Conservation (phyloP, 2,888 invertebrate species). For the Malacosoma neustria region DNA sequence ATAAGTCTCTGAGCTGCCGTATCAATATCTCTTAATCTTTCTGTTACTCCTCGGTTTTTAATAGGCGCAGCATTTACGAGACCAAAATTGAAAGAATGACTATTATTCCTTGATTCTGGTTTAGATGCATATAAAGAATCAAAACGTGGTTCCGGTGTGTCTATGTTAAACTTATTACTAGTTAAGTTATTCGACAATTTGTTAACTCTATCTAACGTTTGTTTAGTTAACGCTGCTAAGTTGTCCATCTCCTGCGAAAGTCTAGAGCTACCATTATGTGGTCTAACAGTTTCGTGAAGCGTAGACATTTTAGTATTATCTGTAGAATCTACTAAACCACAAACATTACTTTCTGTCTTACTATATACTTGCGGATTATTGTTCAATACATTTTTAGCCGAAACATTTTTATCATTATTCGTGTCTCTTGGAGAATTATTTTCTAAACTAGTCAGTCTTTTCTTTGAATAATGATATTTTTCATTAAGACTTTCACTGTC, state of each 20-base stretch:
- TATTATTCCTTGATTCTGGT: slow-evolving; percentile 45
- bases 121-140: slow-evolving; percentile 50
- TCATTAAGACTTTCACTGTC: slow-evolving; percentile 65
- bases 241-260: slow-evolving; percentile 77
- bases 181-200: slow-evolving; percentile 74
- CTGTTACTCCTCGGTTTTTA: slow-evolving; percentile 55
- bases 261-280: slow-evolving; percentile 51
- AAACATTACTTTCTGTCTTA: slow-evolving; percentile 35
- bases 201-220: slow-evolving; percentile 80
- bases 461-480: slow-evolving; percentile 72
- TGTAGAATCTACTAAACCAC: slow-evolving; percentile 36
- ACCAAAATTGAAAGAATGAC: slow-evolving; percentile 50
- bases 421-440: slow-evolving; percentile 59
- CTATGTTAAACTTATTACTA: slow-evolving; percentile 63
- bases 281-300: slow-evolving; percentile 59
- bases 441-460: slow-evolving; percentile 74
- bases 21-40: slow-evolving; percentile 68
- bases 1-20: slow-evolving; percentile 69
- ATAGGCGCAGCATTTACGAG: slow-evolving; percentile 39
- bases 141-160: slow-evolving; percentile 46
- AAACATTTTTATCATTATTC: slow-evolving; percentile 47
- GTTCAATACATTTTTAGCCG: slow-evolving; percentile 48
- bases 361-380: slow-evolving; percentile 29
- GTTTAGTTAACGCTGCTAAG: slow-evolving; percentile 77
- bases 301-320: slow-evolving; percentile 53